Conservation (phyloP, 2,888 invertebrate genomes). For the Carpatolechia fugitivella region DNA sequence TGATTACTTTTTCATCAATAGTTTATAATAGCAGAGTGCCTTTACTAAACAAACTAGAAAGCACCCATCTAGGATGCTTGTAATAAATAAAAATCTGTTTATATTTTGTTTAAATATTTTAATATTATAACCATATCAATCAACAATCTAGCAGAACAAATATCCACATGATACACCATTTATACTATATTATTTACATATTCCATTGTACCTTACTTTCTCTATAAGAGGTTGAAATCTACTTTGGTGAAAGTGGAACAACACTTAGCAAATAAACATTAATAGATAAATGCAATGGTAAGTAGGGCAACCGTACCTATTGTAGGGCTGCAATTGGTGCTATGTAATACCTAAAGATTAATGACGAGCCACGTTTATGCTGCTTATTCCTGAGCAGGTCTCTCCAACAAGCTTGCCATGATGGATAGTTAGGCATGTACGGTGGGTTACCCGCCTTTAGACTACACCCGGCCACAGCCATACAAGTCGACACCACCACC, state of each 20-base stretch:
- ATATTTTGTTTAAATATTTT: conserved; percentile 44
- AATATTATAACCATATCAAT: conserved; percentile 65
- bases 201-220: conserved; percentile 56
- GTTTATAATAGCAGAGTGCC: no score
- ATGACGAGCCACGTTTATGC: conserved; percentile 91
- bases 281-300: conserved; percentile 63
- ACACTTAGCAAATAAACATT: conserved; percentile 74
- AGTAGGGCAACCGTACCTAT: conserved; percentile 42
- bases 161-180: conserved; percentile 68
- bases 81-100: conserved; percentile 44
- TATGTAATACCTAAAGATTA: conserved; percentile 86
- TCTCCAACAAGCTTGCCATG: conserved; percentile 91
- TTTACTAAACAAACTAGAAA: no score
- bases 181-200: conserved; percentile 74
- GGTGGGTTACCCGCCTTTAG: conserved; percentile 91
- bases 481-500: conserved; percentile 93
- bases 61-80: no score
- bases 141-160: conserved; percentile 70
- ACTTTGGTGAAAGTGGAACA: conserved; percentile 73
- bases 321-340: conserved; percentile 68
- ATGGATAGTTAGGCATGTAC: conserved; percentile 88
- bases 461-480: conserved; percentile 90
- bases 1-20: no score
- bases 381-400: conserved; percentile 87
- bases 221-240: conserved; percentile 55